A percentile compares a stretch with the other conserved stretches of the same genome.
Conservation (phyloP, 2,797 vertebrate species). For the Glyptemys insculpta region DNA sequence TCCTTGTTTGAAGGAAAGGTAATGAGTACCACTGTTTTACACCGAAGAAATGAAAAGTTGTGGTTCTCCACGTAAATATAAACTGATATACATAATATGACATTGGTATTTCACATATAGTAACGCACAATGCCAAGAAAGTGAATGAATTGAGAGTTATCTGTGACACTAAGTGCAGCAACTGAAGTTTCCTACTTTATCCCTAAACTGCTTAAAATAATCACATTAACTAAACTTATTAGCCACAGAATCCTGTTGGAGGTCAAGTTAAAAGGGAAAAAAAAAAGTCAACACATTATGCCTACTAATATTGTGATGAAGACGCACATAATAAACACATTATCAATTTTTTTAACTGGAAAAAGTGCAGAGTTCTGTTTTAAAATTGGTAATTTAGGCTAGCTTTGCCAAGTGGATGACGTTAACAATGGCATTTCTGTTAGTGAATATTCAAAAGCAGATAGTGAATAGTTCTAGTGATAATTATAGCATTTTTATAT, state of each 20-base stretch:
- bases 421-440: conserved; percentile 34
- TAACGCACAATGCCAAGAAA: not conserved
- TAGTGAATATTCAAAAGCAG: conserved; percentile 47
- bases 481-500: conserved; percentile 34
- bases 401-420: conserved; percentile 38
- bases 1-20: not conserved
- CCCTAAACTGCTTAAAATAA: not conserved
- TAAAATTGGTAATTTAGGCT: conserved; percentile 32
- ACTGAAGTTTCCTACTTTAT: not conserved
- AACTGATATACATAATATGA: not conserved
- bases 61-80: not conserved
- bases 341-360: not conserved
- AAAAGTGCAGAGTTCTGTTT: conserved; percentile 62
- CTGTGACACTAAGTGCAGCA: not conserved
- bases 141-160: not conserved
- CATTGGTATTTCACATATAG: not conserved
- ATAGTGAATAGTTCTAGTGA: conserved; percentile 50
- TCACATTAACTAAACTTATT: not conserved
- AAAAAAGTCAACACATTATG: conserved; percentile 5
- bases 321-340: conserved; percentile 7
- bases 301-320: conserved; percentile 46
- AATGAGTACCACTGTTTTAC: conserved; percentile 56
- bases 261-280: accelerated
- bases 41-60: not conserved
- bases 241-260: not conserved